Percentiles rank a stretch among this genome's conserved stretches.
Conservation (phyloP, 2,888 invertebrate species). For the Apotomis capreana region DNA sequence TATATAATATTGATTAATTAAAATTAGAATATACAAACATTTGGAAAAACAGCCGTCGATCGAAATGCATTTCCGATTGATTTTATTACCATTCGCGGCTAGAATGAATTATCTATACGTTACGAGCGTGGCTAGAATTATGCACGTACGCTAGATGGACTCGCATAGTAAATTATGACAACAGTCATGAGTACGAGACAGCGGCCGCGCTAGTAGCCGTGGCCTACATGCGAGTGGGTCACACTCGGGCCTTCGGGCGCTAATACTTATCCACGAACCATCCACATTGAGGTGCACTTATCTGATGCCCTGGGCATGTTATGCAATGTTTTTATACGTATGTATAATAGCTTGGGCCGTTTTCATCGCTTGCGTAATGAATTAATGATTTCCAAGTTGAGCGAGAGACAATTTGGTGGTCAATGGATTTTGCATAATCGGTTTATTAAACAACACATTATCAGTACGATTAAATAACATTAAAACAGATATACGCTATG, state of each 20-base stretch:
- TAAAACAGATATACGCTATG: too few relatives aligned
- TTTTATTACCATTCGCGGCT: not conserved
- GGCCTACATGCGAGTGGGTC: constrained; percentile 64
- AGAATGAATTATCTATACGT: not conserved
- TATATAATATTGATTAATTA: too few relatives aligned
- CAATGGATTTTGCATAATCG: too few relatives aligned
- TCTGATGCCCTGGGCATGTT: constrained; percentile 17
- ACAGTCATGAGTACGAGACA: constrained; percentile 33
- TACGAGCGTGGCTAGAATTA: not conserved
- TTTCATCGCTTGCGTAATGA: constrained; percentile 5
- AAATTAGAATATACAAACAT: too few relatives aligned
- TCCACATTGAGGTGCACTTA: constrained; percentile 29
- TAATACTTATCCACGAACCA: constrained; percentile 36
- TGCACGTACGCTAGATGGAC: constrained; percentile 1
- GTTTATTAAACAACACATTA: too few relatives aligned
- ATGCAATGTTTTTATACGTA: constrained; percentile 16
- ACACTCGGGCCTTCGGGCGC: constrained; percentile 48
- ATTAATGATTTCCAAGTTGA: not conserved
- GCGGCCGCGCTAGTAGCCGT: constrained; percentile 58
- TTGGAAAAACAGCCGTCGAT: not conserved
- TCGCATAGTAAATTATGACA: constrained; percentile 36
- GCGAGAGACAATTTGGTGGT: not conserved
- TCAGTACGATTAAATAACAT: too few relatives aligned
- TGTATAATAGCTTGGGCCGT: not conserved
- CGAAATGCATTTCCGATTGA: not conserved